A percentile compares a stretch with the other conserved stretches of the same genome.
These are phyloP conservation scores for Motacilla tschutschensis DNA, from an alignment of 2,113 vertebrate genomes.

Conservation along the genomic window DNA sequence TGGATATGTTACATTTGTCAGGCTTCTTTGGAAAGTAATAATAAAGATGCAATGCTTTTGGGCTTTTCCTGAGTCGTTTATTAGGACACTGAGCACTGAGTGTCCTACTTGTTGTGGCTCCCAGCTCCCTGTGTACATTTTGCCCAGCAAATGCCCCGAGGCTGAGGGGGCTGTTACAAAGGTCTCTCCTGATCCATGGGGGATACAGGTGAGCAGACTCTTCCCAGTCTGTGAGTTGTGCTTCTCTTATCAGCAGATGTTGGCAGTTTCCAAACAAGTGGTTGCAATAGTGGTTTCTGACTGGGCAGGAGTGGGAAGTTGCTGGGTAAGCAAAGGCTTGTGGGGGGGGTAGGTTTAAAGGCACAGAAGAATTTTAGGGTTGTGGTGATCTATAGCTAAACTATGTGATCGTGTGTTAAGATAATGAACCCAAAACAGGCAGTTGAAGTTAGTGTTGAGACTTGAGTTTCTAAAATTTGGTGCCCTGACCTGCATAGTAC, in stretches of 20 bases:
- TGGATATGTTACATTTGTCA: rapidly evolving
- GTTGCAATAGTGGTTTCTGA: neutral
- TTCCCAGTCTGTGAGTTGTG: neutral
- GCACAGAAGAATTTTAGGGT: neutral
- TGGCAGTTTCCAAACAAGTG: neutral
- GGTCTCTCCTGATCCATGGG: neutral
- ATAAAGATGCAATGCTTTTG: neutral
- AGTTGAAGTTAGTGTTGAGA: neutral
- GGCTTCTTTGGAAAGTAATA: neutral
- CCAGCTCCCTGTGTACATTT: rapidly evolving
- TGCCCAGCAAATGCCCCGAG: neutral
- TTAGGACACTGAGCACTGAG: neutral
- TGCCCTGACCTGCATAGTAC: neutral
- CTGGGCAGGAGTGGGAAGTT: neutral
- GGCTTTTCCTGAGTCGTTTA: neutral
- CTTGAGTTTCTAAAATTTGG: neutral
- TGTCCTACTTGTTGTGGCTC: rapidly evolving
- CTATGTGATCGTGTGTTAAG: neutral
- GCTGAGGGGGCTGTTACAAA: neutral
- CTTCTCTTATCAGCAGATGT: neutral
- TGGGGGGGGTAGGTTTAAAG: neutral
- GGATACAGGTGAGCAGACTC: neutral
- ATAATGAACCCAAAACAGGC: neutral
- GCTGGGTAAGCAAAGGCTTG: rapidly evolving
- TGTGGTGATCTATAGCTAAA: neutral